Base-by-base conservation (phyloP, 2,888 invertebrate genomes). In the Strigamia transsilvanica region DNA sequence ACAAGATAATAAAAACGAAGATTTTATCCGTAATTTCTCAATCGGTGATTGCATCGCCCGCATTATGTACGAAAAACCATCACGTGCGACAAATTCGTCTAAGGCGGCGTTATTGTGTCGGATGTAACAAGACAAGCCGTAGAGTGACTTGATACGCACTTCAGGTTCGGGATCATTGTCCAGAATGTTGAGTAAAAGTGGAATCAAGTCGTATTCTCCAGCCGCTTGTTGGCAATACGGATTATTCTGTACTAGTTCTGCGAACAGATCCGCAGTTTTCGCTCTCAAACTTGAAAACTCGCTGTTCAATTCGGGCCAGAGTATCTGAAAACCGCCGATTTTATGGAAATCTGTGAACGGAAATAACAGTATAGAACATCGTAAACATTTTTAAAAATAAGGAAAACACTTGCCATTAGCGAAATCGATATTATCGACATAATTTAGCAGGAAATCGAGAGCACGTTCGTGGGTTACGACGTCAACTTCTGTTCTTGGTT, bases 241-340 rank as follows among this genome's bases (percentile, higher is more conserved):
- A 88, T 97, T 96, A 88, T 97, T 96, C 88, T 97, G 97, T 46
- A 93, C 92, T 82, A 95, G 87, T 85, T 93, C 93, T 0, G 93
- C 96, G 2, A 97, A 89, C 15, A 96, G 88, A 38, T 92, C 90
- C 13, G 93, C 92, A 2, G 93, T 91, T 56, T 89, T 88, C 83
- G 91, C 90, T 46, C 93, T 90, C 0, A 97, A 89, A 21, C 90
- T 89, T 0, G 90, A 87, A 85, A 93, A 91, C 6, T 89, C 88
- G 34, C 92, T 91, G 83, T 91, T 90, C 38, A 94, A 88, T 86
- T 94, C 93, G 0, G 92, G 89, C 0, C 91, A 90, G 82, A 96
- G 91, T n/a, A 94, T 90, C 0, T 91, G 88, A 84, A 94, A 94
- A 0, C 96, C 96, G 6, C 94, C 94, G 86, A 96, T 91, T 89